These are phyloP conservation scores for Neogobius melanostomus DNA, from an alignment of 2,113 vertebrate species.

Conservation along the genomic window DNA sequence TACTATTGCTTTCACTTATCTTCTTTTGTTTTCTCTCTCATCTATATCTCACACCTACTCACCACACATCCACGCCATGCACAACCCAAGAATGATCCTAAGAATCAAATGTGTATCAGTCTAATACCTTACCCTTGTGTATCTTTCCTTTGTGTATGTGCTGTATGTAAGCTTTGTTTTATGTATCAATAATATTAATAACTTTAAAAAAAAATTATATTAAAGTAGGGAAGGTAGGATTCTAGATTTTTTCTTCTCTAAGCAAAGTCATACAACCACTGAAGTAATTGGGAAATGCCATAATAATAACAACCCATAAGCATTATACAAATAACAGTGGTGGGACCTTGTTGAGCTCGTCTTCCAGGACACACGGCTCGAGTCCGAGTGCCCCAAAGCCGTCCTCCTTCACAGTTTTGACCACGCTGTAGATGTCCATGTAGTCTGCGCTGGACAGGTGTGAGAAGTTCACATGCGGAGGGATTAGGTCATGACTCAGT, in stretches of 20 bases:
- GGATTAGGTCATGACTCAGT: conserved; percentile 93
- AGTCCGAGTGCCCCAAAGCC: conserved; percentile 86
- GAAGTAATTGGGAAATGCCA: neutral
- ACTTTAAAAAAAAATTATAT: too few species aligned
- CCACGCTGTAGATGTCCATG: conserved; percentile 90
- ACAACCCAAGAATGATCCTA: too few species aligned
- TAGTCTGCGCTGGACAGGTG: conserved; percentile 90
- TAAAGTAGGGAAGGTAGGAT: too few species aligned
- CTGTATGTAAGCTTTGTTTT: too few species aligned
- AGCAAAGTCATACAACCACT: neutral
- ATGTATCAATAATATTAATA: too few species aligned
- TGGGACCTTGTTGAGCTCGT: conserved; percentile 91
- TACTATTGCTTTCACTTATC: neutral
- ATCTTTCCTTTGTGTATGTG: too few species aligned
- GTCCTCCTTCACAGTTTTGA: conserved; percentile 89
- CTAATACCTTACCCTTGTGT: too few species aligned
- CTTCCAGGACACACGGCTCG: conserved; percentile 89
- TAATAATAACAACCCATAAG: neutral
- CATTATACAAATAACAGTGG: neutral
- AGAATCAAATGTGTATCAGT: too few species aligned
- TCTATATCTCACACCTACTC: neutral
- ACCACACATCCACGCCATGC: too few species aligned
- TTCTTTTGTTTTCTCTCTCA: neutral
- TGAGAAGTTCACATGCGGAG: conserved; percentile 94
- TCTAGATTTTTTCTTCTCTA: neutral